Percentiles rank a stretch among this genome's conserved stretches.
Conservation (phyloP, 2,888 invertebrate species). For the Pegoplata infirma region DNA sequence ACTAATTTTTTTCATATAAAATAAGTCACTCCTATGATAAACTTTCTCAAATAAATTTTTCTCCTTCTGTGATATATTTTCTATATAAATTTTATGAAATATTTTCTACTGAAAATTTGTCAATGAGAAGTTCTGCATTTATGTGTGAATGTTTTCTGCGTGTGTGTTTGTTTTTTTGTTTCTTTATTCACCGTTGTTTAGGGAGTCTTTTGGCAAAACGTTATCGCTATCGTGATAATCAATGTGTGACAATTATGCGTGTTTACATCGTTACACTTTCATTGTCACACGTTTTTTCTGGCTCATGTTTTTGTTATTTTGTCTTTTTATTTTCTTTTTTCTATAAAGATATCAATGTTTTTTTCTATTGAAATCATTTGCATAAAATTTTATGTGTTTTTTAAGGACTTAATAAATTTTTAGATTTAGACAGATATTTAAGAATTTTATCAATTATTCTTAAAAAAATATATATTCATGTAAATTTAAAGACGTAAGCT, state of each 20-base stretch:
- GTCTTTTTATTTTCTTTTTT: background rate
- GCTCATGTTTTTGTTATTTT: background rate
- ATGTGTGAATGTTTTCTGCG: background rate
- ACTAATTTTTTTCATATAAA: no score
- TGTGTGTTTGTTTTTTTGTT: background rate
- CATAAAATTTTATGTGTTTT: conserved; percentile 27
- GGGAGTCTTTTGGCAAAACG: conserved; percentile 43
- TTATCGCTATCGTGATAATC: conserved; percentile 49
- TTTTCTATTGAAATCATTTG: conserved; percentile 35
- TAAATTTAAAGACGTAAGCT: no score
- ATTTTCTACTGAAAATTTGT: no score
- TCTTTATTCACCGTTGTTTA: conserved; percentile 36
- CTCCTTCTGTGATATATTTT: no score
- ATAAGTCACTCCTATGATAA: no score
- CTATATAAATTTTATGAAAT: no score
- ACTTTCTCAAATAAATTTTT: no score
- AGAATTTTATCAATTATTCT: background rate
- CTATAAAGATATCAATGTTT: conserved; percentile 25
- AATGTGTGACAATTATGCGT: conserved; percentile 55
- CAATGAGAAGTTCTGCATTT: no score
- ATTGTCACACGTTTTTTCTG: conserved; percentile 38
- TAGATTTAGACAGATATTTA: background rate
- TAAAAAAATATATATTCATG: no score
- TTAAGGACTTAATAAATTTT: conserved; percentile 1
- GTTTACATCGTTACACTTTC: conserved; percentile 42